These are phyloP conservation scores for Theristicus caerulescens DNA, from an alignment of 2,113 vertebrate genomes.

Conservation along the genomic window DNA sequence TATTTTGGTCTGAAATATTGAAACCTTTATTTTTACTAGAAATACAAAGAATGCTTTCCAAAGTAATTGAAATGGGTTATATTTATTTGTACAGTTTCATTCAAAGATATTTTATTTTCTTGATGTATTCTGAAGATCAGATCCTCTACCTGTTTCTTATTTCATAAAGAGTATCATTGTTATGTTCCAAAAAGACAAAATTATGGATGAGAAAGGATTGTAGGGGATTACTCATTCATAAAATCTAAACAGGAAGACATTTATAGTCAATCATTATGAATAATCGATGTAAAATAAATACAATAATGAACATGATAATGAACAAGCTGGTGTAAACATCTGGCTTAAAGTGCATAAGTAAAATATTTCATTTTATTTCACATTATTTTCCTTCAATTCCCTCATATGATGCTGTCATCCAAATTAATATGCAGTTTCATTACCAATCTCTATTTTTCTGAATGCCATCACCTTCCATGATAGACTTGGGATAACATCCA, in stretches of 20 bases:
- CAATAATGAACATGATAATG: not conserved
- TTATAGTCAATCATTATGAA: conserved; percentile 10
- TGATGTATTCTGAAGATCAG: not conserved
- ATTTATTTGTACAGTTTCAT: not conserved
- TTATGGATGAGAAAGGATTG: not conserved
- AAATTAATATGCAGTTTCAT: not conserved
- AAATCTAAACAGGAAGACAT: conserved; percentile 12
- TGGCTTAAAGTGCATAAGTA: not conserved
- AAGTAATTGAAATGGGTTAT: not conserved
- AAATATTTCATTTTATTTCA: not conserved
- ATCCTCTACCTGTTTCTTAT: not conserved
- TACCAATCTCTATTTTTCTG: not conserved
- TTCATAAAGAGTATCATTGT: not conserved
- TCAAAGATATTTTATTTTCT: not conserved
- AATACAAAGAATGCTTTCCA: not conserved
- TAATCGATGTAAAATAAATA: conserved; percentile 24
- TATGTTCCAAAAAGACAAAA: not conserved
- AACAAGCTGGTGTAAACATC: not conserved
- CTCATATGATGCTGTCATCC: not conserved
- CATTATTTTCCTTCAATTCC: not conserved
- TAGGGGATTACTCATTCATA: not conserved
- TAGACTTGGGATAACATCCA: not conserved
- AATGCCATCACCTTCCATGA: not conserved
- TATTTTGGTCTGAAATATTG: not conserved
- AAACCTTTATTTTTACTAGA: not conserved